phyloP scores from a whole-genome alignment of 2,888 invertebrate species.

The Morinoia aosen region DNA sequence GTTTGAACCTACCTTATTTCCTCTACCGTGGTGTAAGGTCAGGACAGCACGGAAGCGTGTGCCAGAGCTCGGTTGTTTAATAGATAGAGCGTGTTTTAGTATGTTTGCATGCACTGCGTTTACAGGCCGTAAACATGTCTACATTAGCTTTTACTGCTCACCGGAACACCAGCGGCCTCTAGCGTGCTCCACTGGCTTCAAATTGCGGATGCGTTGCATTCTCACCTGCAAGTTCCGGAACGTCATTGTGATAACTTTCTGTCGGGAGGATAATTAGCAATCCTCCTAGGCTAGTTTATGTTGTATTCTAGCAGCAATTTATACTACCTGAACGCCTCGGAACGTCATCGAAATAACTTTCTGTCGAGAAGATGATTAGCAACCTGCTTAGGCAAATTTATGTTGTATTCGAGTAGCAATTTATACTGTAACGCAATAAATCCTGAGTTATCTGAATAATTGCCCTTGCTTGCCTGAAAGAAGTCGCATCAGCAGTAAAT shows the following conservation, averaged over 20 bases:
- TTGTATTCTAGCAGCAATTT: neutral
- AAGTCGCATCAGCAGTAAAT: no score
- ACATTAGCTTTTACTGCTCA: constrained; percentile 26
- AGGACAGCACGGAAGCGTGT: neutral
- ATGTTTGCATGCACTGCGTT: neutral
- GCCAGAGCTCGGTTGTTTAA: neutral
- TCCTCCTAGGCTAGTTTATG: neutral
- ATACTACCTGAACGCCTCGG: no score
- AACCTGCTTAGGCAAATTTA: no score
- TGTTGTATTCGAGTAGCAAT: no score
- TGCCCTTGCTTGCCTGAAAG: no score
- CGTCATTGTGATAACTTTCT: neutral
- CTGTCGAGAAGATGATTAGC: no score
- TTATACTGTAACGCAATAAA: no score
- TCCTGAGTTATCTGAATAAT: no score
- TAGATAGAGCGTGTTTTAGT: neutral
- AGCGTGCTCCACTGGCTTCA: neutral
- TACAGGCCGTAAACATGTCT: constrained; percentile 11
- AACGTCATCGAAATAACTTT: no score
- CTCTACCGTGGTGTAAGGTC: neutral
- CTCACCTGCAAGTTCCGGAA: neutral
- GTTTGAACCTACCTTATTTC: no score
- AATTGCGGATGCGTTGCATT: neutral
- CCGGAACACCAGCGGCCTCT: neutral
- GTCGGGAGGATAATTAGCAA: neutral